Evolutionary conservation across 1,140 invertebrate genomes (phyloP), one percentile per base, ranked within the genome.

Genomic region (Drosophila santomea): DNA sequence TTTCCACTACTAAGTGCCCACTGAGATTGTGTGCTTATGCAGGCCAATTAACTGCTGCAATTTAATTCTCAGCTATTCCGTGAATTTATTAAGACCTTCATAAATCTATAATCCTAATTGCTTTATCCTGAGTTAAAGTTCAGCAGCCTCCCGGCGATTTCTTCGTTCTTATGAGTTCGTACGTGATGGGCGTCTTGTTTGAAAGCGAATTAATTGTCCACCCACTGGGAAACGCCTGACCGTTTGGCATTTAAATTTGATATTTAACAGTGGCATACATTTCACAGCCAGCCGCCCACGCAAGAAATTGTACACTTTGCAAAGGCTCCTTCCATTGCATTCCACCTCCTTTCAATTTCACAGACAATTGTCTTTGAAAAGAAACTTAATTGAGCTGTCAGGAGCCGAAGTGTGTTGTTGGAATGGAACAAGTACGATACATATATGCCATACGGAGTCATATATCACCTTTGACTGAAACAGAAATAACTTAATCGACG

Each of bases 211-310:
- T 67, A 67, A 67, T 63, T 63, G 63, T 50, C 60, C 63, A 38
- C 63, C 63, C 63, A 67, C 63, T 14, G 28, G 23, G 8, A 32
- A 58, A 11, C 41, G 43, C 32, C 51, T 32, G 28, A 32, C 28
- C 28, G 50, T 63, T 32, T 74, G 54, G n/a, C 69, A 75, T 75
- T 75, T 61, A 55, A 55, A 77, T 61, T 77, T 77, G 73, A 76
- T 73, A 76, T 76, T 77, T 56, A 74, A 35, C 59, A 74, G 39
- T 45, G 59, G 45, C 41, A 36, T 54, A 55, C 47, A 75, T 59
- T 75, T 58, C 61, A 58, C 44, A 15, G 25, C 36, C 44, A 15
- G 25, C 36, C 15, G 50, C 47, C 38, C 61, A 59, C 71, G 41
- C 61, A 54, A 50, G 51, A 72, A 72, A 59, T 38, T 55, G 35